Evolutionary conservation across 1,140 invertebrate species (phyloP).

Genomic region (Chironomus striatipennis): DNA sequence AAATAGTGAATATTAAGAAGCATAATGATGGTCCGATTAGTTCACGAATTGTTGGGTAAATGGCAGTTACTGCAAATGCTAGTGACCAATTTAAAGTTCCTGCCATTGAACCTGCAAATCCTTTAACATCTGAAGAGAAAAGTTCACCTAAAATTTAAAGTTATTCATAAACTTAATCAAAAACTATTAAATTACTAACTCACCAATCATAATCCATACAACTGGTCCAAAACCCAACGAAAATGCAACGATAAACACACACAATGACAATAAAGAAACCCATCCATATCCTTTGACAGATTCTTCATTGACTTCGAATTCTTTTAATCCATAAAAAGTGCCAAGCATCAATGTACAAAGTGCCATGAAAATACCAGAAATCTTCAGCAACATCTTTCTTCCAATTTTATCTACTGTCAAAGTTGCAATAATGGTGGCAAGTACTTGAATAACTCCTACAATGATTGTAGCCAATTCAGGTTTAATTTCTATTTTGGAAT

Average conservation of each 20-base stretch:
- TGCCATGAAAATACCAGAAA: slow-evolving; percentile 55
- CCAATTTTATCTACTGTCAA: slow-evolving; percentile 58
- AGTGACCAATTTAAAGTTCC: slow-evolving; percentile 68
- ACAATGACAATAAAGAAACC: slow-evolving; percentile 63
- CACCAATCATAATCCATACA: slow-evolving; percentile 60
- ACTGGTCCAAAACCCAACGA: slow-evolving; percentile 73
- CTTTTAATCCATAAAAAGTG: slow-evolving; percentile 54
- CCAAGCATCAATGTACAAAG: slow-evolving; percentile 52
- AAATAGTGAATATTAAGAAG: slow-evolving; percentile 71
- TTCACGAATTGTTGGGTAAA: slow-evolving; percentile 43
- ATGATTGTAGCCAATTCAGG: slow-evolving; percentile 56
- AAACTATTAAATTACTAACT: background rate
- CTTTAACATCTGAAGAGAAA: slow-evolving; percentile 65
- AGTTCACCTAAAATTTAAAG: slow-evolving; percentile 47
- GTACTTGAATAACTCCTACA: slow-evolving; percentile 65
- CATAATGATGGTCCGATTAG: slow-evolving; percentile 19
- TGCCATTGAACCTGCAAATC: slow-evolving; percentile 62
- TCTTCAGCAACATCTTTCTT: slow-evolving; percentile 55
- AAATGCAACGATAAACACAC: slow-evolving; percentile 68
- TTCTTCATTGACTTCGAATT: slow-evolving; percentile 7
- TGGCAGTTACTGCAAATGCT: slow-evolving; percentile 74
- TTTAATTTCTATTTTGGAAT: slow-evolving; percentile 45
- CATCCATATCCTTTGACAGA: slow-evolving; percentile 43
- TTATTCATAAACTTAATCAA: background rate
- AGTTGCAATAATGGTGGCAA: slow-evolving; percentile 55